Conservation (phyloP, 2,888 invertebrate species). For the Drepana falcataria region DNA sequence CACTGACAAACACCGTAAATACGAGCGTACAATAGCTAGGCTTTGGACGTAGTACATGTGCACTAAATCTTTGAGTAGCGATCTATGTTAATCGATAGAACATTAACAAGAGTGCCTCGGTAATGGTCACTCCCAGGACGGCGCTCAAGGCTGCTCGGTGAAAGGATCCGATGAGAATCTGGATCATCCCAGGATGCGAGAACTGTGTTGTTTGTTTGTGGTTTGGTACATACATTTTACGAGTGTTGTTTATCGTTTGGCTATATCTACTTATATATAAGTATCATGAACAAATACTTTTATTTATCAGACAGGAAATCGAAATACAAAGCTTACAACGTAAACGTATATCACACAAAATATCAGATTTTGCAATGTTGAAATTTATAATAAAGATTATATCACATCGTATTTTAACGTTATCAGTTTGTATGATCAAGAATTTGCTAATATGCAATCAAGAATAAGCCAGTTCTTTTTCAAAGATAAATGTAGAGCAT, state of each 20-base stretch:
- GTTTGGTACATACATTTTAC: background rate
- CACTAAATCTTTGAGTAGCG: constrained; percentile 59
- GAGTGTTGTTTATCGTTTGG: background rate
- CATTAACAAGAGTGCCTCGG: constrained; percentile 63
- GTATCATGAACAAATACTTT: background rate
- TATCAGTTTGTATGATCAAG: too few species aligned
- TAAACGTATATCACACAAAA: background rate
- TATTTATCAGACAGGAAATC: background rate
- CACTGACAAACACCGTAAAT: constrained; percentile 28
- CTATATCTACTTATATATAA: too few species aligned
- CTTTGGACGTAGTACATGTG: constrained; percentile 39
- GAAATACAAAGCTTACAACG: background rate
- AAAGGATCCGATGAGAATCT: constrained; percentile 70
- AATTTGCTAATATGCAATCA: too few species aligned
- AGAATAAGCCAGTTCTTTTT: background rate
- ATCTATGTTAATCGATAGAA: constrained; percentile 72
- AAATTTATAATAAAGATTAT: background rate
- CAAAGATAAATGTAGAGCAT: background rate
- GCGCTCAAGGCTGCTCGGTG: constrained; percentile 67
- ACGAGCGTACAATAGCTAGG: constrained; percentile 42
- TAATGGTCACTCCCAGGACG: constrained; percentile 64
- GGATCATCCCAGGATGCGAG: constrained; percentile 63
- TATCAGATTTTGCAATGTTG: background rate
- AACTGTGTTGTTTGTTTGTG: constrained; percentile 5
- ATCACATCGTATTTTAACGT: background rate